These are phyloP conservation scores for Aplodontia rufa DNA, from an alignment of 2,113 vertebrate species.

Conservation along the genomic window DNA sequence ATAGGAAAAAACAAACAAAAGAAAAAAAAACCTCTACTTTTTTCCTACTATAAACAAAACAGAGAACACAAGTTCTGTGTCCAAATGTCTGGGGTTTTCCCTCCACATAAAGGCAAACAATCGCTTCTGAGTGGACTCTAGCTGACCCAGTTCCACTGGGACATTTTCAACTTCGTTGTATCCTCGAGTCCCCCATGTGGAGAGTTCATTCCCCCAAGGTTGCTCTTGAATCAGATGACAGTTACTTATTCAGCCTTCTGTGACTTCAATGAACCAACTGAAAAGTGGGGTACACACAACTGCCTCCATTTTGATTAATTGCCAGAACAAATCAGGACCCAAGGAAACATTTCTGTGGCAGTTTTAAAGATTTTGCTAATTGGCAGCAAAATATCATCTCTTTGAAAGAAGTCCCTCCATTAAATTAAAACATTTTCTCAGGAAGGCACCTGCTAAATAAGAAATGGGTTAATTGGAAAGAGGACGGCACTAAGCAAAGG, in stretches of 20 bases:
- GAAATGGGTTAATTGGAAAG: too few species aligned
- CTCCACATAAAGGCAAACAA: neutral
- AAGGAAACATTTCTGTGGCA: neutral
- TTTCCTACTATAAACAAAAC: neutral
- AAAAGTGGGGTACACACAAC: neutral
- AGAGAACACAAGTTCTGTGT: neutral
- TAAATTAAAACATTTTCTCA: too few species aligned
- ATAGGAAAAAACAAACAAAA: neutral
- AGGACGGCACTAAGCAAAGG: neutral
- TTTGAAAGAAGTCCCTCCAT: neutral
- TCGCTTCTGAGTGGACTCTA: neutral
- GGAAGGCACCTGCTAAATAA: too few species aligned
- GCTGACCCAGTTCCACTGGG: neutral
- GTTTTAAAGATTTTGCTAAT: neutral
- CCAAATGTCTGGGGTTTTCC: neutral
- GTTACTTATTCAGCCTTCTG: neutral
- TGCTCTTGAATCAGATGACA: neutral
- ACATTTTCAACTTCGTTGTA: neutral
- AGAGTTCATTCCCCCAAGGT: neutral
- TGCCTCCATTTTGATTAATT: neutral
- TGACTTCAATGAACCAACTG: neutral
- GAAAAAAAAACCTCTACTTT: neutral
- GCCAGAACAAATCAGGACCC: neutral
- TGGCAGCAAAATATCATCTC: neutral
- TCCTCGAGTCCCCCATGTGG: too few species aligned